phyloP scores from a whole-genome alignment of 1,140 invertebrate species.

The Danaus plexippus region DNA sequence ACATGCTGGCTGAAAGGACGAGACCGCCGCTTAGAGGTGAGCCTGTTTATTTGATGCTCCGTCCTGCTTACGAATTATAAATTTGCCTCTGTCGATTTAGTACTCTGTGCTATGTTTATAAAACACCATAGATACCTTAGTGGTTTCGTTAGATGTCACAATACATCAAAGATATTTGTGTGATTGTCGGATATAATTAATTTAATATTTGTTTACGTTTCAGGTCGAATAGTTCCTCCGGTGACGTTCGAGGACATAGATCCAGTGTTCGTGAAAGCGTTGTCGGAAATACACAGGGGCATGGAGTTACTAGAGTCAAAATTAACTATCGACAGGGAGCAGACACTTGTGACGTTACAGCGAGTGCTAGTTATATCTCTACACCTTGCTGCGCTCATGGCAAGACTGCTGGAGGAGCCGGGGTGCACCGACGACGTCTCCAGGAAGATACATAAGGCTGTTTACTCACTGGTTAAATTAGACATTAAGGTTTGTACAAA shows the following conservation, averaged over 20 bases:
- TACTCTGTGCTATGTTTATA: too few relatives aligned
- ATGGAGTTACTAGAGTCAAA: slow-evolving; percentile 68
- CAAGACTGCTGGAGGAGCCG: slow-evolving; percentile 74
- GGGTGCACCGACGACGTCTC: slow-evolving; percentile 71
- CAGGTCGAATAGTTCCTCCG: slow-evolving; percentile 81
- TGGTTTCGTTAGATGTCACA: too few relatives aligned
- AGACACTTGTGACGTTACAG: slow-evolving; percentile 84
- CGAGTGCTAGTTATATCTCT: slow-evolving; percentile 89
- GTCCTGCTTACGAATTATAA: too few relatives aligned
- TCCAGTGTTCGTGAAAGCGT: slow-evolving; percentile 84
- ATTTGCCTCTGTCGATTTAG: too few relatives aligned
- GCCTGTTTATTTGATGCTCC: not conserved
- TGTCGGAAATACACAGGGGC: slow-evolving; percentile 78
- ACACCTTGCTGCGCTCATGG: slow-evolving; percentile 83
- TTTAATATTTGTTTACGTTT: slow-evolving; percentile 4
- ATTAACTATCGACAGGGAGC: slow-evolving; percentile 74
- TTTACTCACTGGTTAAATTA: slow-evolving; percentile 82
- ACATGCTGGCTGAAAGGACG: slow-evolving; percentile 87
- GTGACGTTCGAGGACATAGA: slow-evolving; percentile 87
- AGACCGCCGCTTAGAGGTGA: slow-evolving; percentile 76
- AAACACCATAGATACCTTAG: too few relatives aligned
- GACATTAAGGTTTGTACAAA: slow-evolving; percentile 75
- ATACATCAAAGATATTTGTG: too few relatives aligned
- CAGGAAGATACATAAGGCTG: slow-evolving; percentile 74
- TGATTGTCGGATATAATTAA: too few relatives aligned